Evolutionary conservation across 1,140 invertebrate genomes (phyloP).

Genomic region (Cotesia typhae): DNA sequence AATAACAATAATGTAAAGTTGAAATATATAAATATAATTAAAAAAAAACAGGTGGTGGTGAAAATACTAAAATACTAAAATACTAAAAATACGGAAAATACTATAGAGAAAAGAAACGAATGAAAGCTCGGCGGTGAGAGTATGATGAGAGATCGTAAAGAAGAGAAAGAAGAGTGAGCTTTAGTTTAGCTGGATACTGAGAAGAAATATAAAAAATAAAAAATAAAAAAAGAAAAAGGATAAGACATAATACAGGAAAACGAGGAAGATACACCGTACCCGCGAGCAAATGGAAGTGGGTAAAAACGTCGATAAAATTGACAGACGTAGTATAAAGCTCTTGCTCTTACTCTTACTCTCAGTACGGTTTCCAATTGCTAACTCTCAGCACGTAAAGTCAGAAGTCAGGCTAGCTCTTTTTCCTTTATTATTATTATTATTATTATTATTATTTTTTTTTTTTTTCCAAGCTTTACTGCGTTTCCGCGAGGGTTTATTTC

Average conservation of each 20-base stretch:
- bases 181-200: conserved; percentile 2
- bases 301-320: conserved; percentile 38
- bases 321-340: conserved; percentile 28
- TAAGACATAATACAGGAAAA: conserved; percentile 17
- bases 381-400: conserved; percentile 2
- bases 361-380: conserved; percentile 11
- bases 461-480: no score
- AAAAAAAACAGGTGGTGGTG: no score
- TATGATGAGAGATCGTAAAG: conserved; percentile 2
- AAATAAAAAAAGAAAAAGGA: conserved; percentile 10
- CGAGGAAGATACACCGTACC: conserved; percentile 13
- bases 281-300: conserved; percentile 25
- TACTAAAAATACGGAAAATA: no score
- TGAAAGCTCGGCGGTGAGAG: background rate
- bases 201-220: conserved; percentile 1
- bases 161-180: conserved; percentile 9
- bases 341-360: background rate
- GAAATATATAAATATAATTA: no score
- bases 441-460: no score
- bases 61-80: no score
- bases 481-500: no score
- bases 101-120: no score
- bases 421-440: no score
- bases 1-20: no score
- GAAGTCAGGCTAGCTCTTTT: background rate